These are phyloP conservation scores for Axinella damicornis DNA, from an alignment of 37 sponge, comb jelly and placozoan genomes.

Conservation along the genomic window DNA sequence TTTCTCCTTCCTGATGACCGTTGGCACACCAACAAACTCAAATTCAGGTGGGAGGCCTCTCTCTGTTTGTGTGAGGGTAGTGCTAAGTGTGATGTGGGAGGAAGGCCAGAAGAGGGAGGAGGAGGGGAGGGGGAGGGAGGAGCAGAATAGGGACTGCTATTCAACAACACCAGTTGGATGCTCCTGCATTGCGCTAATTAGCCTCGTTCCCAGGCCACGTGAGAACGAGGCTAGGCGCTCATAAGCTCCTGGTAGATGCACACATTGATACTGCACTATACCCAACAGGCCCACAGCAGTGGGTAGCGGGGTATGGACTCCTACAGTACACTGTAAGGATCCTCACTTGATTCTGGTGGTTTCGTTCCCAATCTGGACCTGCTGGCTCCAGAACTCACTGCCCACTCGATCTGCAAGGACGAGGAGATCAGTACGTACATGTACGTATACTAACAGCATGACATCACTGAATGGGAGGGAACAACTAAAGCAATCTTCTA, in stretches of 20 bases:
- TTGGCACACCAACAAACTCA: slow-evolving; percentile 69
- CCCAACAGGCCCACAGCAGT: no score
- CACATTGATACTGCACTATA: no score
- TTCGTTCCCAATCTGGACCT: slow-evolving; percentile 72
- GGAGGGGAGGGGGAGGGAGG: neutral
- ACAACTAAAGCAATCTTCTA: no score
- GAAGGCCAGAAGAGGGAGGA: neutral
- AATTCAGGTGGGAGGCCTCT: slow-evolving; percentile 70
- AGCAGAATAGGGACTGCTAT: neutral
- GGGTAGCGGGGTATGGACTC: no score
- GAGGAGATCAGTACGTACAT: neutral
- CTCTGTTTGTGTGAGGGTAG: slow-evolving; percentile 78
- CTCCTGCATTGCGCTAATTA: no score
- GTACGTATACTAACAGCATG: no score
- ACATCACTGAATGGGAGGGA: no score
- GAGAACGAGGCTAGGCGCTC: no score
- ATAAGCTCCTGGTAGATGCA: no score
- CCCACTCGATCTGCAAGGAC: slow-evolving; percentile 74
- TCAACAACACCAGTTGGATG: no score
- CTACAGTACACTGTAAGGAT: no score
- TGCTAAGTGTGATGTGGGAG: slow-evolving; percentile 33
- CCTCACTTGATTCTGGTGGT: slow-evolving; percentile 85
- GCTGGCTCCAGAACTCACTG: slow-evolving; percentile 94
- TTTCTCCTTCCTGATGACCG: slow-evolving; percentile 44
- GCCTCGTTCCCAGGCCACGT: no score